These are phyloP conservation scores for Poeciliopsis prolifica DNA, from an alignment of 2,113 vertebrate genomes.

Conservation along the genomic window DNA sequence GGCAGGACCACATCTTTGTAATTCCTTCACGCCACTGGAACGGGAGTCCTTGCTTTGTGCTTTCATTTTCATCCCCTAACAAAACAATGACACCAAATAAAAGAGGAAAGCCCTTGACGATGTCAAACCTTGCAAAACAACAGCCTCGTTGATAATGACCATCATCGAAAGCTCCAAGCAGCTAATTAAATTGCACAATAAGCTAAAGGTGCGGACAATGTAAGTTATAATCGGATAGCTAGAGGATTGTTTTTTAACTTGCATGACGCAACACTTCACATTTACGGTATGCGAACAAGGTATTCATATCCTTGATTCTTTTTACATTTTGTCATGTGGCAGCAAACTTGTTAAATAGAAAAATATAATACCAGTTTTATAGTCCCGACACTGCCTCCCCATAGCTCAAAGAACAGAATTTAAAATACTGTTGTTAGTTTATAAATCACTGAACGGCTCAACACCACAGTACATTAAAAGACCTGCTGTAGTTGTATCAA, in stretches of 20 bases:
- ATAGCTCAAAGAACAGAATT: too few species aligned
- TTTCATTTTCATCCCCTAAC: conserved; percentile 4
- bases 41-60: not conserved
- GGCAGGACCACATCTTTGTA: too few species aligned
- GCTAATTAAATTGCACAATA: conserved; percentile 39
- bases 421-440: too few species aligned
- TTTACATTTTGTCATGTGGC: not conserved
- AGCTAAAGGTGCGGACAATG: conserved; percentile 1
- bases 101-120: not conserved
- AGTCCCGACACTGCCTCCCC: too few species aligned
- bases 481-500: too few species aligned
- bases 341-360: not conserved
- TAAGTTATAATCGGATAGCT: not conserved
- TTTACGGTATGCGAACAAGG: not conserved
- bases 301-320: not conserved
- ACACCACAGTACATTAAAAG: too few species aligned
- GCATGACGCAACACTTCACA: not conserved
- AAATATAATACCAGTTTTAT: too few species aligned
- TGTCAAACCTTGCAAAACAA: conserved; percentile 2
- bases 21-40: not conserved
- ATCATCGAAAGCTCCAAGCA: conserved; percentile 25
- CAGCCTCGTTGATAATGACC: conserved; percentile 8
- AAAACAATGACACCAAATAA: conserved; percentile 6
- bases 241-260: not conserved
- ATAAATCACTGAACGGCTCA: too few species aligned